phyloP scores from a whole-genome alignment of 2,888 invertebrate genomes.

The Antheraea yamamai region DNA sequence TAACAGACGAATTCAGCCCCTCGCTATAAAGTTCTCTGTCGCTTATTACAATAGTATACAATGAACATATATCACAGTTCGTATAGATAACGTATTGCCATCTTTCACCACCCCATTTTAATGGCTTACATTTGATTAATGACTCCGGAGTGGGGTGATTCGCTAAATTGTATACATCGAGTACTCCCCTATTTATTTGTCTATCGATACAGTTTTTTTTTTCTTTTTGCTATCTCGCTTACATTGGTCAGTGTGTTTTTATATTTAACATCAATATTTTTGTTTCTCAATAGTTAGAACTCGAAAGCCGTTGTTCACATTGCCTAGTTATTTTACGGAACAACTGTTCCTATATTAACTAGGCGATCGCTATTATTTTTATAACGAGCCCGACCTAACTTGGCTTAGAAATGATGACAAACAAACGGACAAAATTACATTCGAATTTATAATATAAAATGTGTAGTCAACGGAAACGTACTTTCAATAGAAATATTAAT shows the following conservation, averaged over 20 bases:
- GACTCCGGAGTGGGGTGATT: slow-evolving; percentile 54
- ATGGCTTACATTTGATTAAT: slow-evolving; percentile 78
- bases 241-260: background rate
- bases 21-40: slow-evolving; percentile 44
- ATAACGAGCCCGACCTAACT: too few species aligned
- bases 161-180: slow-evolving; percentile 21
- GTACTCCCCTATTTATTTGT: slow-evolving; percentile 36
- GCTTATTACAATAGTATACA: slow-evolving; percentile 52
- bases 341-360: too few species aligned
- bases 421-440: too few species aligned
- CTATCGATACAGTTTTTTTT: slow-evolving; percentile 39
- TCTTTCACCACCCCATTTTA: slow-evolving; percentile 75
- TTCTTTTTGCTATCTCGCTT: background rate
- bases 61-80: slow-evolving; percentile 56
- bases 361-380: too few species aligned
- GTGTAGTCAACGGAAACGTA: too few species aligned
- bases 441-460: too few species aligned
- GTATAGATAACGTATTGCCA: slow-evolving; percentile 68
- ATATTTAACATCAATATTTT: slow-evolving; percentile 1
- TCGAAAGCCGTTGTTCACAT: background rate
- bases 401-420: too few species aligned
- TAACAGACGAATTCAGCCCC: slow-evolving; percentile 45
- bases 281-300: too few species aligned
- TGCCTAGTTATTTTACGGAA: too few species aligned
- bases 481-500: too few species aligned